phyloP scores from a whole-genome alignment of 2,797 vertebrate genomes.

The Octomys mimax region DNA sequence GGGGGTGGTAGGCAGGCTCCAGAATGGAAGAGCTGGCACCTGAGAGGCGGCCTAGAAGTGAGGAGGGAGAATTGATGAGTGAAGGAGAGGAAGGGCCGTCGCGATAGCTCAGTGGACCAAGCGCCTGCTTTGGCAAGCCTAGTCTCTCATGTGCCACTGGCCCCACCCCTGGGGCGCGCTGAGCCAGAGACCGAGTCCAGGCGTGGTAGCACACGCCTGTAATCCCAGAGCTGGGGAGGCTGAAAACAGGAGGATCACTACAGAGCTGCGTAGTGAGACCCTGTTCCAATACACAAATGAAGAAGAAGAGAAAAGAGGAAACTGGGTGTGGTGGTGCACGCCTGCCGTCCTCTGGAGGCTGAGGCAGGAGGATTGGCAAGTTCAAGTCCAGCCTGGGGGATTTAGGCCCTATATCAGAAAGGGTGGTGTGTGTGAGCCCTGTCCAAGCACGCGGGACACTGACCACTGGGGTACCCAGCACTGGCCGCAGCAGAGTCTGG shows the following conservation, averaged over 20 bases:
- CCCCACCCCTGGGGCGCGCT: too few relatives aligned
- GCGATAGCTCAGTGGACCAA: too few relatives aligned
- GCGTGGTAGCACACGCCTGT: too few relatives aligned
- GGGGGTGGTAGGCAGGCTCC: neutral
- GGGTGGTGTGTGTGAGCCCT: neutral
- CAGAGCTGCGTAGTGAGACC: too few relatives aligned
- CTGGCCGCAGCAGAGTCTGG: neutral
- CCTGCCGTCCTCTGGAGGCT: neutral
- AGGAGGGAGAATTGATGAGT: neutral
- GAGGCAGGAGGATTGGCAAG: neutral
- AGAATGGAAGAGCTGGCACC: neutral
- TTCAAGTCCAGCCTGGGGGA: neutral
- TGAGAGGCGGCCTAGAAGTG: neutral
- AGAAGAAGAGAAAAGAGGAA: too few relatives aligned
- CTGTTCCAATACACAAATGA: too few relatives aligned
- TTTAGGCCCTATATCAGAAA: neutral
- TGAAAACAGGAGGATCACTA: too few relatives aligned
- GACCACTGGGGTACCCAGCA: neutral
- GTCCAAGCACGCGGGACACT: neutral
- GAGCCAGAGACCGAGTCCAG: too few relatives aligned
- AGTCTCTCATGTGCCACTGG: too few relatives aligned
- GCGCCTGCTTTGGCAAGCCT: too few relatives aligned
- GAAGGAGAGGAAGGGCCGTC: neutral
- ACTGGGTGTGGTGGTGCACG: neutral
- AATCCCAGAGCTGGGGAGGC: too few relatives aligned